phyloP scores from a whole-genome alignment of 1,140 invertebrate species.

The Catajapyx aquilonaris region DNA sequence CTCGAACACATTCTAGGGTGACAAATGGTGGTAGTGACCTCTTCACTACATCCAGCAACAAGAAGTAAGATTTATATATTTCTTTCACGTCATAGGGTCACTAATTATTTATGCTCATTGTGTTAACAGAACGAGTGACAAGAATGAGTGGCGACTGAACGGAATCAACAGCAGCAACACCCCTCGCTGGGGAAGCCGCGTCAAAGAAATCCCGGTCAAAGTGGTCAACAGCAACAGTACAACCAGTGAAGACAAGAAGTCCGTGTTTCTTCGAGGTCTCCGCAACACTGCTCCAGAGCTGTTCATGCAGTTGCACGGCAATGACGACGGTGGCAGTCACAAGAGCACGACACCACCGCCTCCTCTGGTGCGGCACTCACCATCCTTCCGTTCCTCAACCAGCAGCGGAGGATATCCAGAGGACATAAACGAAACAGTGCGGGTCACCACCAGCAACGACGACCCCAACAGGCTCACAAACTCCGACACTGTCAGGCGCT shows the following conservation, averaged over 20 bases:
- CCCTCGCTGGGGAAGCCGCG: constrained; percentile 8
- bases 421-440: constrained; percentile 45
- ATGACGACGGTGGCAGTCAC: constrained; percentile 19
- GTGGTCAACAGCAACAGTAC: not conserved
- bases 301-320: constrained; percentile 41
- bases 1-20: no score
- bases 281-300: constrained; percentile 50
- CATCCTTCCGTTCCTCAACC: not conserved
- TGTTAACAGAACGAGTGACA: no score
- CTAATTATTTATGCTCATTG: no score
- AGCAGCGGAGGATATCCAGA: constrained; percentile 15
- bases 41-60: no score
- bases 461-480: constrained; percentile 36
- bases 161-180: constrained; percentile 20
- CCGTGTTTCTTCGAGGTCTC: constrained; percentile 44
- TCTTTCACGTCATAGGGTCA: no score
- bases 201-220: not conserved
- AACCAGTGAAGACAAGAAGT: constrained; percentile 29
- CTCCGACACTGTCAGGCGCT: constrained; percentile 40
- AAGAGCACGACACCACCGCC: constrained; percentile 4
- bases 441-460: constrained; percentile 37
- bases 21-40: no score
- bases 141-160: constrained; percentile 24
- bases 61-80: no score
- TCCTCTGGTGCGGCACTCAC: not conserved